phyloP scores from a whole-genome alignment of 2,888 invertebrate species.

The Oxycera nigricornis region DNA sequence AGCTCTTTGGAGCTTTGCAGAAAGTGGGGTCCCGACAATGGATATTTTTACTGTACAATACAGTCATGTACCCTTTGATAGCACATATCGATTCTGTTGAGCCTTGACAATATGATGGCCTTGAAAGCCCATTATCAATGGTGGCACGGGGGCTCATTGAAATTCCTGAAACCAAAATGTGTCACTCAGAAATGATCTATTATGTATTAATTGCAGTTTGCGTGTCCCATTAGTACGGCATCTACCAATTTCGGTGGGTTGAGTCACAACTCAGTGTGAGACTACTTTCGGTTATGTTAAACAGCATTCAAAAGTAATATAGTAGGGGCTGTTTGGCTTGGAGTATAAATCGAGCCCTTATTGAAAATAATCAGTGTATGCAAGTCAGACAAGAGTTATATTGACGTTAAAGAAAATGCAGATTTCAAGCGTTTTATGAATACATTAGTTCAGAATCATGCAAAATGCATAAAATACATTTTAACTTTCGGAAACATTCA shows the following conservation, averaged over 20 bases:
- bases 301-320: neutral
- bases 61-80: conserved; percentile 26
- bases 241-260: neutral
- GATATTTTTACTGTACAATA: neutral
- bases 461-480: neutral
- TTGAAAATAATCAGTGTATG: too few species aligned
- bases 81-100: conserved; percentile 8
- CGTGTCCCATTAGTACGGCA: conserved; percentile 37
- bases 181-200: conserved; percentile 43
- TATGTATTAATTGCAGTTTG: conserved; percentile 44
- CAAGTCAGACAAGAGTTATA: too few species aligned
- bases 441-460: neutral
- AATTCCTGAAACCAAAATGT: conserved; percentile 43
- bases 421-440: too few species aligned
- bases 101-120: conserved; percentile 12
- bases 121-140: conserved; percentile 31
- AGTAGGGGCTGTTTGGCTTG: neutral
- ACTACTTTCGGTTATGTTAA: neutral
- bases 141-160: conserved; percentile 31
- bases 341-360: neutral
- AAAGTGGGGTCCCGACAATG: neutral
- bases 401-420: too few species aligned
- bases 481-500: neutral
- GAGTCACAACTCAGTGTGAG: neutral
- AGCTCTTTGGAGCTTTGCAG: neutral